A percentile compares a stretch with the other conserved stretches of the same genome.
These are phyloP conservation scores for Dysmachus trigonus DNA, from an alignment of 2,888 invertebrate genomes.

Conservation along the genomic window DNA sequence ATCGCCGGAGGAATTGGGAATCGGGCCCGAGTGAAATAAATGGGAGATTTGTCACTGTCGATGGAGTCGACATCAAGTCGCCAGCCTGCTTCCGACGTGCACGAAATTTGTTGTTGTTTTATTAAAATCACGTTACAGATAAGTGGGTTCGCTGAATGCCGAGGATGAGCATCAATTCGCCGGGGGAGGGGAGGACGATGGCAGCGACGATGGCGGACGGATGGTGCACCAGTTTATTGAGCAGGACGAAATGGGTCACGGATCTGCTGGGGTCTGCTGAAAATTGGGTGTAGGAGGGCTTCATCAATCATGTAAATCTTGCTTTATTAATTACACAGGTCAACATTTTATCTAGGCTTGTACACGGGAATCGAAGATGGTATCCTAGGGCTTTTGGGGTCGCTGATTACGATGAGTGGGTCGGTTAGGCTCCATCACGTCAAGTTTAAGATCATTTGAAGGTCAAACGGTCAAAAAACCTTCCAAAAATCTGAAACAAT, in stretches of 20 bases:
- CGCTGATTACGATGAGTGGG: no score
- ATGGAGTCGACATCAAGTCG: slow-evolving; percentile 54
- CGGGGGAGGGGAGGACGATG: background rate
- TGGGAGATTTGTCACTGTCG: slow-evolving; percentile 55
- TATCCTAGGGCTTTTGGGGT: no score
- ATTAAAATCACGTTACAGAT: slow-evolving; percentile 43
- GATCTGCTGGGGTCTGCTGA: background rate
- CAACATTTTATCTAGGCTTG: no score
- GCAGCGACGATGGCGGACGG: background rate
- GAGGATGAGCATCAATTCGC: background rate
- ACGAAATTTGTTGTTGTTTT: slow-evolving; percentile 45
- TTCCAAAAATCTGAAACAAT: no score
- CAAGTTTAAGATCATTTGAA: no score
- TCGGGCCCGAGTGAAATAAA: slow-evolving; percentile 52
- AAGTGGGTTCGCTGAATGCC: background rate
- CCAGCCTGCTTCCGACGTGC: slow-evolving; percentile 53
- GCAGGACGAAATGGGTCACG: background rate
- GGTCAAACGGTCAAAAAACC: no score
- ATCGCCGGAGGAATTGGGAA: background rate
- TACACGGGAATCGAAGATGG: no score
- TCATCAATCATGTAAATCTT: background rate
- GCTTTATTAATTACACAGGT: no score
- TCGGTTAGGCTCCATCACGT: no score
- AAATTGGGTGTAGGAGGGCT: background rate
- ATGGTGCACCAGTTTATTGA: background rate